Conservation (phyloP, 2,113 vertebrate species). For the Petaurus breviceps region DNA sequence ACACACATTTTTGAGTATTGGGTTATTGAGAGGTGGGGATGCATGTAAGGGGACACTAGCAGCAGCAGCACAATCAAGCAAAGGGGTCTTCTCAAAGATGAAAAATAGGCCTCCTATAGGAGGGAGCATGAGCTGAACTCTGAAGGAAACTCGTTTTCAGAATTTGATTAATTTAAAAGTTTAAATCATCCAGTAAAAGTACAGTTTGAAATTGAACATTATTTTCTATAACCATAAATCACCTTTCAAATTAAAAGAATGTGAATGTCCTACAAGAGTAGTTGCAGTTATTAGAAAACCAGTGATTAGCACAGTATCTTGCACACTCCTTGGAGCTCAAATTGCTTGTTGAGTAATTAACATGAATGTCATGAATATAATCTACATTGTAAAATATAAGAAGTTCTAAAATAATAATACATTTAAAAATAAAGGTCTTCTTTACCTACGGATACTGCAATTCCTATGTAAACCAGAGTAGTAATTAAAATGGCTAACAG, state of each 20-base stretch:
- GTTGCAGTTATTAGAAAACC: neutral
- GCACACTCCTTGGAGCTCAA: neutral
- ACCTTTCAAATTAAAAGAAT: neutral
- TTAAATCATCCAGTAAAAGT: neutral
- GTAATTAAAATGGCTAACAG: conserved; percentile 97
- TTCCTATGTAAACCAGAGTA: conserved; percentile 93
- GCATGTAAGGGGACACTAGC: neutral
- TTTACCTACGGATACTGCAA: conserved; percentile 95
- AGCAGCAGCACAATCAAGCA: neutral
- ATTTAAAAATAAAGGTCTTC: conserved; percentile 34
- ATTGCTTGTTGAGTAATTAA: neutral
- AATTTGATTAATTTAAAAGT: neutral
- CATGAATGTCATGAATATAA: neutral
- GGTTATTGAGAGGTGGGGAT: neutral
- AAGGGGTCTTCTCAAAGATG: no score
- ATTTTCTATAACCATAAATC: neutral
- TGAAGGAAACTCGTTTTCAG: neutral
- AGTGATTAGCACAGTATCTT: neutral
- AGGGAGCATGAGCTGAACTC: neutral
- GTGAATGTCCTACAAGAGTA: neutral
- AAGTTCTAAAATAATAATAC: conserved; percentile 57
- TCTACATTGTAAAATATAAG: conserved; percentile 23
- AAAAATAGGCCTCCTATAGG: neutral
- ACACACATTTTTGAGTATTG: neutral
- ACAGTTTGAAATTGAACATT: neutral